Percentiles rank a stretch among this genome's conserved stretches.
Evolutionary conservation across 2,888 invertebrate genomes (phyloP).

Genomic region (Vesta saturnalis): DNA sequence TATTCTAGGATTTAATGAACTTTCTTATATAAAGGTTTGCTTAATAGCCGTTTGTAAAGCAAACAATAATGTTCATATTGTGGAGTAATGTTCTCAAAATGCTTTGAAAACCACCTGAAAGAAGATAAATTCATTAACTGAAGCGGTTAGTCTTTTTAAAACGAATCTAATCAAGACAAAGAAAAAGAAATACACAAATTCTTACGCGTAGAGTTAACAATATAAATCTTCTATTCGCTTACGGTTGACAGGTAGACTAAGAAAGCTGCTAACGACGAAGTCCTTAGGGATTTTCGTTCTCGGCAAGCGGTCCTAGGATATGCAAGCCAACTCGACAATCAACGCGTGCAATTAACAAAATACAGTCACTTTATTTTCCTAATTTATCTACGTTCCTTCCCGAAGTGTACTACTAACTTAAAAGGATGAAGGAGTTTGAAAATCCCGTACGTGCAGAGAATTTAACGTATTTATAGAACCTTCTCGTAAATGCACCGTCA

Average conservation of each 20-base stretch:
- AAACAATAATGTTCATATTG: slow-evolving; percentile 32
- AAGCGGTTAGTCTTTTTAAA: slow-evolving; percentile 27
- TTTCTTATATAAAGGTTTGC: slow-evolving; percentile 56
- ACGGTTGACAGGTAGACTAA: slow-evolving; percentile 40
- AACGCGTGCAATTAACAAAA: slow-evolving; percentile 44
- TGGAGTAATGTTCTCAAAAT: slow-evolving; percentile 12
- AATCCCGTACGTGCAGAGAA: slow-evolving; percentile 36
- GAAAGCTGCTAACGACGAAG: slow-evolving; percentile 38
- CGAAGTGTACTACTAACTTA: slow-evolving; percentile 15
- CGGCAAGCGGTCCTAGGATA: slow-evolving; percentile 33
- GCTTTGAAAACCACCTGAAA: slow-evolving; percentile 12
- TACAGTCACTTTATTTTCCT: slow-evolving; percentile 38
- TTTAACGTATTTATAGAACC: slow-evolving; percentile 27
- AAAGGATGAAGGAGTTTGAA: slow-evolving; percentile 21
- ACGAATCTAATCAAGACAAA: slow-evolving; percentile 31
- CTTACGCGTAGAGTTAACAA: slow-evolving; percentile 15
- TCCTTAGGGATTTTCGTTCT: slow-evolving; percentile 29
- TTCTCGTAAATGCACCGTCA: slow-evolving; percentile 46
- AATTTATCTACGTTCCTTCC: slow-evolving; percentile 39
- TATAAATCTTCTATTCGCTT: slow-evolving; percentile 38
- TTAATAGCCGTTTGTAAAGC: slow-evolving; percentile 54
- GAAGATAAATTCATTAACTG: slow-evolving; percentile 34
- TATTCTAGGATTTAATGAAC: slow-evolving; percentile 57
- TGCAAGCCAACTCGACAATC: slow-evolving; percentile 43
- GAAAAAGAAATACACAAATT: slow-evolving; percentile 29